phyloP scores from a whole-genome alignment of 2,113 vertebrate species.

The Coturnix japonica region DNA sequence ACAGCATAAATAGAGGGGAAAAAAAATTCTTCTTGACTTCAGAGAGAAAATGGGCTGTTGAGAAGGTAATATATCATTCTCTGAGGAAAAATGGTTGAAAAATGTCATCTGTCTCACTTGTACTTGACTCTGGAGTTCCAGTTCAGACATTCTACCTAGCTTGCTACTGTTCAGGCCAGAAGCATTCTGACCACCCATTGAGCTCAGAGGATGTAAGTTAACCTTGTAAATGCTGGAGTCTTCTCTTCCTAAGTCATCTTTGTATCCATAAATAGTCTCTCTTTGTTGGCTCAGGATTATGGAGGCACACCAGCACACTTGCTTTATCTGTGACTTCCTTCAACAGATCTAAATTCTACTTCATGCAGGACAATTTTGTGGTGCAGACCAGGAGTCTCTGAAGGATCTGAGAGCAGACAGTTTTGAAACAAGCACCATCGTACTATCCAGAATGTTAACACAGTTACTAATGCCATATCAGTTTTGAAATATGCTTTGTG shows the following conservation, averaged over 20 bases:
- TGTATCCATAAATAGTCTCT: background rate
- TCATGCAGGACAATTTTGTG: background rate
- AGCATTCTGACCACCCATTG: background rate
- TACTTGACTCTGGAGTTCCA: background rate
- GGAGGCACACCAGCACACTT: background rate
- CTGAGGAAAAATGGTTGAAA: background rate
- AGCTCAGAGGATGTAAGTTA: background rate
- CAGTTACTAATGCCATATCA: background rate
- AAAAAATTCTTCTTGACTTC: background rate
- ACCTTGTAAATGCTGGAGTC: background rate
- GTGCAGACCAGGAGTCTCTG: background rate
- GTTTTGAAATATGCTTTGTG: background rate
- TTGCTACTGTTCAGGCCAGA: background rate
- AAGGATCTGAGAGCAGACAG: background rate
- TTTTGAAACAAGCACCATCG: background rate
- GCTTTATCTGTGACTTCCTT: background rate
- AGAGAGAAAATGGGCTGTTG: background rate
- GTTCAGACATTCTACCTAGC: background rate
- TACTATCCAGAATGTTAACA: background rate
- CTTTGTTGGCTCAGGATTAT: background rate
- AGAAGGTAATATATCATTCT: background rate
- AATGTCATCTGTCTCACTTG: background rate
- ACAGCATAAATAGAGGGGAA: background rate
- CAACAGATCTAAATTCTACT: background rate
- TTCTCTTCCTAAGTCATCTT: background rate